Base-by-base conservation (phyloP, 2,113 vertebrate species). In the Cervus canadensis region DNA sequence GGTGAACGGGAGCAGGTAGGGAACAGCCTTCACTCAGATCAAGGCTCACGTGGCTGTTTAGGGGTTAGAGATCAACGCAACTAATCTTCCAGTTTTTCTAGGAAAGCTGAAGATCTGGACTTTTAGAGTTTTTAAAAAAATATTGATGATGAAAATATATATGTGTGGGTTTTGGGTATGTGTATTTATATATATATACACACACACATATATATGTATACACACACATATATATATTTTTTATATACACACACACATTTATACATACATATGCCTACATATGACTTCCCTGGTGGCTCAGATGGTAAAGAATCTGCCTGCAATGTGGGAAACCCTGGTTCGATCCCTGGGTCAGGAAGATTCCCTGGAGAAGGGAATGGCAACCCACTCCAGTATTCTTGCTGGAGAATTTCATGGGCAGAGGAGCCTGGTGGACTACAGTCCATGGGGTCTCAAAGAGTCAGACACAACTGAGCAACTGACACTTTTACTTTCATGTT, bases 21-120 rank as follows among this genome's bases (percentile, higher is more conserved):
- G 40, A 36, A 36, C 25, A 21, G 6, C 48, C 50, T 40, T 48
- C 13, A 10, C 43, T 26, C 9, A 10, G 33, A 54, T 30, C 56
- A 11, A 43, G 56, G 56, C 19, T 17, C 48, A 9, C 2, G 3
- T 5, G 23, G 17, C 33, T 23, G 1, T 0, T 1, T 2, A 9
- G 28, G 54, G 26, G 21, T 28, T 8, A 30, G 25, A 7, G 6
- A 8, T 57, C 8, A 54, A 91, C 43, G 26, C 25, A 60, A n/a
- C 50, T 2, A 1, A 11, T 14, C 52, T 62, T 50, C 67, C 19
- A 16, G 3, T n/a, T 97, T 92, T 71, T 9, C 45, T 52, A 87
- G 67, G 74, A 87, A 78, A 90, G 50, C 21, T 45, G 1, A 62
- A 40, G n/a, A 82, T 4, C 8, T 95, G 54, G 10, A 92, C 36